Base-by-base conservation (phyloP, 2,113 vertebrate genomes). In the Rhinopomastus cyanomelas region DNA sequence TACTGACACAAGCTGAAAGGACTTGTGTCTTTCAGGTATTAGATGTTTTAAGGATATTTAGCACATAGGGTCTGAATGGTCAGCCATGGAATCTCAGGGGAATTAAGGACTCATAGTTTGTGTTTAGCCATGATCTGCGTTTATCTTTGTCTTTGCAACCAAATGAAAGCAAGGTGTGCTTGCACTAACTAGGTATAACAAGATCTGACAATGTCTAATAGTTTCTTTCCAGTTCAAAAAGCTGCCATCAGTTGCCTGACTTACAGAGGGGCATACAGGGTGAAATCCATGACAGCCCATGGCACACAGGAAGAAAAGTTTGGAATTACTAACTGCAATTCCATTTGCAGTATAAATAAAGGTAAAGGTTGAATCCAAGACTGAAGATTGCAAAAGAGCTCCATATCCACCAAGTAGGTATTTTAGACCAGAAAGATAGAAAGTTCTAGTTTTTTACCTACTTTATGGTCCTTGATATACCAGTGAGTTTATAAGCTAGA, bases 191-290 rank as follows among this genome's bases (percentile, higher is more conserved):
- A 30, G 5, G 19, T 56, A 22, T 29, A 75, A 26, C 6, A 69
- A 60, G 25, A 5, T 81, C 68, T 87, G 42, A 78, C 49, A 95
- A 81, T 84, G 46, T 32, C 77, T 95, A 91, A 88, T 88, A 92
- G 60, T 87, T 96, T 81, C 26, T 26, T 42, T 85, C 53, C 84
- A 88, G 66, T 92, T 60, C 44, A 89, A 93, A 96, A 83, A 92
- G 81, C 92, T 97, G 60, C 72, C 96, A 91, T 34, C 27, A 96
- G 76, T 85, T 92, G 73, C 88, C 87, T 64, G 55, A 94, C 85
- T 92, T 94, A 44, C 12, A 82, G 42, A 62, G n/a, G 9, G 27
- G 13, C 61, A 82, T 16, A 87, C 49, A n/a, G n/a, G 36, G 16
- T 89, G 72, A 95, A 91, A 94, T 78, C 52, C 64, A 25, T 91